Conservation (phyloP, 2,797 vertebrate species). For the Moxostoma hubbsi region DNA sequence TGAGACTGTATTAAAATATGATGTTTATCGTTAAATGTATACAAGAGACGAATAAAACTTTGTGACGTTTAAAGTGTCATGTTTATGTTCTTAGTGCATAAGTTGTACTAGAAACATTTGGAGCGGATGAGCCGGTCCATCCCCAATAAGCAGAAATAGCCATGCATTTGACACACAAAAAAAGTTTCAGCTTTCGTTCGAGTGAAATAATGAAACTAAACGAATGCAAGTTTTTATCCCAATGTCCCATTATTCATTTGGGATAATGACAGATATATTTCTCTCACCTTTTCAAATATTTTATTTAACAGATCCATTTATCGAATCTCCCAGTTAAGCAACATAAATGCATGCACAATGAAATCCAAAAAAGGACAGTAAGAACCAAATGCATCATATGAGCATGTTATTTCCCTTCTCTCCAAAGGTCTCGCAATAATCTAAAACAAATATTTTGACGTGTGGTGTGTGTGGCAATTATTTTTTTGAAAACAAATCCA, state of each 20-base stretch:
- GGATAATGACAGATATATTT: not conserved
- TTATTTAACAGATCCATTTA: not conserved
- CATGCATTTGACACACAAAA: not conserved
- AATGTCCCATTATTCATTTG: not conserved
- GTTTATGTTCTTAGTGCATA: not conserved
- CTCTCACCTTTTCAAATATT: not conserved
- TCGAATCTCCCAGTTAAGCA: not conserved
- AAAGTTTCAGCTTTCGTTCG: not conserved
- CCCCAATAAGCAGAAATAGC: slow-evolving; percentile 7
- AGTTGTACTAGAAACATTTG: not conserved
- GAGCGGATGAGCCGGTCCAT: not conserved
- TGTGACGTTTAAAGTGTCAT: not conserved
- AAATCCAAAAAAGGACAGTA: not conserved
- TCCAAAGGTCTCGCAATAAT: slow-evolving; percentile 9
- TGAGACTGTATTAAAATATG: slow-evolving; percentile 27
- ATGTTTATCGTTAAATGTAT: slow-evolving; percentile 29
- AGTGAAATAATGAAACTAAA: slow-evolving; percentile 4
- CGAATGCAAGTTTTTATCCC: not conserved
- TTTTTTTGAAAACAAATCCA: slow-evolving; percentile 11
- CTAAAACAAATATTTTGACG: slow-evolving; percentile 11
- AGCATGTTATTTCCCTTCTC: not conserved
- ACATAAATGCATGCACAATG: not conserved
- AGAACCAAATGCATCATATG: not conserved
- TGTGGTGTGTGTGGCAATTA: not conserved
- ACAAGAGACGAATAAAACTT: slow-evolving; percentile 33